Conservation (phyloP, 1,140 invertebrate species). For the Melipona quadrifasciata region DNA sequence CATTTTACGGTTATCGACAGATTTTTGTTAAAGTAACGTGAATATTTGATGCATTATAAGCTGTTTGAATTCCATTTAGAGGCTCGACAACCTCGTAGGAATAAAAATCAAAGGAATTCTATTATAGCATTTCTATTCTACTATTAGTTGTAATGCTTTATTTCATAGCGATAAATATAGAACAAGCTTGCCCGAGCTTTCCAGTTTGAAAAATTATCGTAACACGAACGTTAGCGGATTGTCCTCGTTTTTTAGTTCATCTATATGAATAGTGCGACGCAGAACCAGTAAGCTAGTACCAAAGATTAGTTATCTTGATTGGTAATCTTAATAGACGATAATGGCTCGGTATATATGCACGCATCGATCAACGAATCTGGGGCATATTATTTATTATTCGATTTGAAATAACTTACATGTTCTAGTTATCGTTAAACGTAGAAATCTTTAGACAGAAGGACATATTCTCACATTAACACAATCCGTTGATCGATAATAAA, state of each 20-base stretch:
- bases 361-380: conserved; percentile 32
- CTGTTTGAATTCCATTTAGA: too few relatives aligned
- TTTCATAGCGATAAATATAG: neutral
- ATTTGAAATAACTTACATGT: conserved; percentile 45
- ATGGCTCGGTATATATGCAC: conserved; percentile 31
- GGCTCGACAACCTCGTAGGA: neutral
- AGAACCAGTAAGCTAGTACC: neutral
- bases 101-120: neutral
- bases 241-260: conserved; percentile 12
- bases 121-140: neutral
- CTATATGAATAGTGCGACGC: neutral
- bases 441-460: conserved; percentile 5
- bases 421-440: neutral
- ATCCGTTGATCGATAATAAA: conserved; percentile 28
- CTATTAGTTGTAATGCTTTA: too few relatives aligned
- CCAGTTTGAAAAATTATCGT: neutral
- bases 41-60: too few relatives aligned
- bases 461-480: neutral
- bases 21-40: too few relatives aligned
- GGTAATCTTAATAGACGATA: conserved; percentile 54
- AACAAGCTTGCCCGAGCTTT: neutral
- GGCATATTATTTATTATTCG: conserved; percentile 47
- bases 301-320: conserved; percentile 50
- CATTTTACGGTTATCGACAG: too few relatives aligned
- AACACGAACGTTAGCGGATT: neutral